Base-by-base conservation (phyloP, 2,888 invertebrate species). In the Arctia plantaginis region DNA sequence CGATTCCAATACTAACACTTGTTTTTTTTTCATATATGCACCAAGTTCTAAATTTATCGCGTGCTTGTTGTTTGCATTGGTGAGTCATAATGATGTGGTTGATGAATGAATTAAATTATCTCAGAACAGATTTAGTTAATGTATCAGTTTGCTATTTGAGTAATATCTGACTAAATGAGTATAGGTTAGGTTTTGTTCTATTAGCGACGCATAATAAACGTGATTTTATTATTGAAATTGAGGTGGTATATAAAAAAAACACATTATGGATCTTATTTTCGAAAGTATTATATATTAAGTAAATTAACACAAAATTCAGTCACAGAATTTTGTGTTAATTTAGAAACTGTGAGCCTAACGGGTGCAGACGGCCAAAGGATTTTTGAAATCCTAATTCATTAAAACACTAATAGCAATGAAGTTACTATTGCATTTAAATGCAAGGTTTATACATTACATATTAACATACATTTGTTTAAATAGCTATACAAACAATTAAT, bases 1-100 rank as follows among this genome's bases (percentile, higher is more conserved):
- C 18, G 35, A n/a, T n/a, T 62, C 69, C 73, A 80, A 78, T 83
- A 74, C 83, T 77, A 83, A 69, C 76, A 68, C 76, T 72, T 69
- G 73, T 78, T 72, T 69, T 72, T 73, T 71, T 69, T 47, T n/a
- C n/a, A 55, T 51, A 55, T 55, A n/a, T 55, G 51, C 33, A 64
- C 7, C 62, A 39, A 27, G 30, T 62, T 7, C 33, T n/a, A 15
- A n/a, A 41, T 41, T 23, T 41, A 55, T 69, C 41, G 23, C 7
- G 33, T 23, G 20, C 55, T 12, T 44, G 12, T 62, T 41, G 20
- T 69, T 10, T 59, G 30, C n/a, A 44, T 30, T 30, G 44, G 41
- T 71, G 62, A 70, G 44, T 65, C 47, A 55, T 44, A 1, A 2
- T 20, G 69, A 59, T 30, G 62, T 39, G 12, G 8, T 35, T 35